Evolutionary conservation across 2,113 vertebrate species (phyloP).

Genomic region (Regulus satrapa): DNA sequence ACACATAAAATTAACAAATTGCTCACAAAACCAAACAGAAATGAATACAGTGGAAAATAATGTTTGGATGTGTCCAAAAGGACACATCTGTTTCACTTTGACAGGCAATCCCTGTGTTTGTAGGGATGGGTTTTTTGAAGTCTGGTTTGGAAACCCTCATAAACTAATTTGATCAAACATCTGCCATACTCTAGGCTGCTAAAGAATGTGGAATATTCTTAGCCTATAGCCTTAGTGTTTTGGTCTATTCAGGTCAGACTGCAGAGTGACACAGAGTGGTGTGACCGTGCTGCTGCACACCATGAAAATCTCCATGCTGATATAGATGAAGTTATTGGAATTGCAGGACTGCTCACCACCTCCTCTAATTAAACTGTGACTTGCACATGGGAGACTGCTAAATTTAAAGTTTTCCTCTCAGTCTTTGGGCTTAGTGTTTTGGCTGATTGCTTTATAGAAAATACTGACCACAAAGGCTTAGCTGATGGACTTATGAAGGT

Average conservation of each 20-base stretch:
- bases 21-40: neutral
- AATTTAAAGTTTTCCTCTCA: neutral
- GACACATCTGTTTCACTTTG: neutral
- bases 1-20: neutral
- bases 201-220: neutral
- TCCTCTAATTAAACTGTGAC: neutral
- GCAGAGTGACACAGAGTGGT: neutral
- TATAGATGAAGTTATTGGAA: neutral
- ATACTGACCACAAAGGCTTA: neutral
- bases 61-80: neutral
- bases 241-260: neutral
- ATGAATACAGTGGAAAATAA: neutral
- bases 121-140: neutral
- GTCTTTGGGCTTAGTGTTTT: neutral
- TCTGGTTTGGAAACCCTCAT: neutral
- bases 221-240: neutral
- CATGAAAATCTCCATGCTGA: rapidly evolving
- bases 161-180: neutral
- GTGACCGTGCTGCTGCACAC: neutral
- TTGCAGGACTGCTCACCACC: neutral
- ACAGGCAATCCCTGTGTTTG: neutral
- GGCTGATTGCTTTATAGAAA: neutral
- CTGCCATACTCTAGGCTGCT: neutral
- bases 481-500: neutral
- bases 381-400: neutral